Base-by-base conservation (phyloP, 1,140 invertebrate species). In the Galendromus occidentalis region DNA sequence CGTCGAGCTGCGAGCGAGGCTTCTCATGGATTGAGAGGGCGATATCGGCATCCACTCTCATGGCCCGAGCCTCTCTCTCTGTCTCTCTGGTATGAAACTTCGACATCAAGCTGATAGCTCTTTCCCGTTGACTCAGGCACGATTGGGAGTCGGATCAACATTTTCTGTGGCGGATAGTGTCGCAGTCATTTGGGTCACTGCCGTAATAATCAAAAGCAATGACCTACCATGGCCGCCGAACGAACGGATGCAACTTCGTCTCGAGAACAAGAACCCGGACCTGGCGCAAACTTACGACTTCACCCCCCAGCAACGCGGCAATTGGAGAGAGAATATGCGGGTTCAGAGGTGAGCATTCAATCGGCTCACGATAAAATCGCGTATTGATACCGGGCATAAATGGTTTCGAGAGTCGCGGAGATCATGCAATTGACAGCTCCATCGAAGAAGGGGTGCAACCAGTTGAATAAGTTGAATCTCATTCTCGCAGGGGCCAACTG, bases 311-410 rank as follows among this genome's bases (percentile, higher is more conserved):
- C 41, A 64, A 59, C 55, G 68, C 44, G 64, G 33, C 25, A 42
- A 44, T 39, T 67, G 68, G n/a, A 39, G 66, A 41, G 45, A 64
- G 66, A 47, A 64, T 42, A 42, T 47, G 44, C 65, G 67, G 66
- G 47, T 64, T 66, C 45, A 22, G 29, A 66, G 42, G 55, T 65
- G 69, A 44, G 42, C 25, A n/a, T 66, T 47, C 14, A 14, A 47
- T 47, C 7, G 5, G 42, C 14, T 47, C 28, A 5, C 14, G 45
- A 47, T 4, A 18, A 44, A 44, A 44, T 44, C 42, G 12, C 42
- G 12, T 44, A 12, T n/a, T 12, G 42, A 44, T 44, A 44, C 12
- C 42, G 12, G 12, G 18, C 12, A 12, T 44, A 44, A 44, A 12
- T 44, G 12, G 18, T 44, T 12, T 44, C 12, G 12, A 44, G 18